phyloP scores from a whole-genome alignment of 2,113 vertebrate species.

The Dasyprocta punctata region DNA sequence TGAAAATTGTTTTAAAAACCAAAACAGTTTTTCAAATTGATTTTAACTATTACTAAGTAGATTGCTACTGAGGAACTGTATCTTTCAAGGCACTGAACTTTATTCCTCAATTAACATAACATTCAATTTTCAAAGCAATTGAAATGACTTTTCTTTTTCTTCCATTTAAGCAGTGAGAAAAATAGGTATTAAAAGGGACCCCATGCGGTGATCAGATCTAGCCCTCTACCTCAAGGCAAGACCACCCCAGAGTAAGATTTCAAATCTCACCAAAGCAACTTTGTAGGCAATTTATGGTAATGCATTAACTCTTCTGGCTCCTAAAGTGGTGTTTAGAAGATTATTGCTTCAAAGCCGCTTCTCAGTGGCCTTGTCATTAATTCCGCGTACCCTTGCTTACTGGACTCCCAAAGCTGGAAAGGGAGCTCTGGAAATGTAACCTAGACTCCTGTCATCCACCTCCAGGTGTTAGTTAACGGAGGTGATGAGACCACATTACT shows the following conservation, averaged over 20 bases:
- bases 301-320: constrained; percentile 70
- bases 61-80: background rate
- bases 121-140: constrained; percentile 72
- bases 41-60: background rate
- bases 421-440: background rate
- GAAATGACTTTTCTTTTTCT: constrained; percentile 79
- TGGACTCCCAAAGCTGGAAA: background rate
- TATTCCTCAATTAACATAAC: constrained; percentile 61
- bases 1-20: constrained; percentile 59
- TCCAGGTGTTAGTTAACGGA: background rate
- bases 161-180: constrained; percentile 78
- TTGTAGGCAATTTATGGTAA: constrained; percentile 74
- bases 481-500: background rate
- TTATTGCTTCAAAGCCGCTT: constrained; percentile 67
- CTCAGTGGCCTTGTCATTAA: constrained; percentile 41
- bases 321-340: constrained; percentile 72
- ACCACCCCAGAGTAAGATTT: constrained; percentile 78
- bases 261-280: constrained; percentile 71
- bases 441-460: too few relatives aligned
- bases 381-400: background rate
- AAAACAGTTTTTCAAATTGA: constrained; percentile 42
- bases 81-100: constrained; percentile 54
- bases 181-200: constrained; percentile 77
- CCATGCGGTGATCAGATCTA: constrained; percentile 73
- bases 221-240: constrained; percentile 75